Evolutionary conservation across 1,140 invertebrate genomes (phyloP), one percentile per base, ranked within the genome.

Genomic region (Dinothrombium tinctorium): DNA sequence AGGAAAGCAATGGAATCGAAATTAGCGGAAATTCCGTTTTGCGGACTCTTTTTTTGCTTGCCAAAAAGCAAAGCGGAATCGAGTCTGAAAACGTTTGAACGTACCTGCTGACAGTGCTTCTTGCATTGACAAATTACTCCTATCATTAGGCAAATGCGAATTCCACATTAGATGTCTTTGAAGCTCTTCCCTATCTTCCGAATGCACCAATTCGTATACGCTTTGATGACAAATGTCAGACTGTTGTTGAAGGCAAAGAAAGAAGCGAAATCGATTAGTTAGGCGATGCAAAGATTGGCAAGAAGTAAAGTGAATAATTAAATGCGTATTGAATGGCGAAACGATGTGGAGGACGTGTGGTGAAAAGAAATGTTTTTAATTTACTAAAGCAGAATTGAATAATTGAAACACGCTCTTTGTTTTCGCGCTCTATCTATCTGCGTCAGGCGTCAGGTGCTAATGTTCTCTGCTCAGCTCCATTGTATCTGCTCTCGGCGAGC

Each of bases 211-310:
- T 59, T 98, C 90, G 68, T 94, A 94, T 17, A 96, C 86, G 46
- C 84, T 89, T 59, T 98, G 90, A 60, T 98, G 90, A 32, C 98
- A 86, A 48, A 98, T 92, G 61, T 98, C 92, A 43, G 89, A 96
- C 89, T 96, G 28, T 9, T 17, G n/a, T n/a, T n/a, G n/a, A n/a
- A n/a, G n/a, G n/a, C n/a, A 15, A 29, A n/a, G 28, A n/a, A n/a
- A 11, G 15, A 15, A 29, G 28, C 28, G 28, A 29, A n/a, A n/a
- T 11, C 28, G 15, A 29, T 29, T 15, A 15, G 11, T n/a, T 29
- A n/a, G 15, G 28, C 11, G 28, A 29, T 29, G 28, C 28, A 29
- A 29, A 3, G 2, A 29, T 29, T 29, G 28, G 11, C 28, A 29
- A 29, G 15, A 15, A 2, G 3, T 15, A 2, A 4, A 29, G 28